Conservation (phyloP, 2,113 vertebrate genomes). For the Coptodon bakossiorum region DNA sequence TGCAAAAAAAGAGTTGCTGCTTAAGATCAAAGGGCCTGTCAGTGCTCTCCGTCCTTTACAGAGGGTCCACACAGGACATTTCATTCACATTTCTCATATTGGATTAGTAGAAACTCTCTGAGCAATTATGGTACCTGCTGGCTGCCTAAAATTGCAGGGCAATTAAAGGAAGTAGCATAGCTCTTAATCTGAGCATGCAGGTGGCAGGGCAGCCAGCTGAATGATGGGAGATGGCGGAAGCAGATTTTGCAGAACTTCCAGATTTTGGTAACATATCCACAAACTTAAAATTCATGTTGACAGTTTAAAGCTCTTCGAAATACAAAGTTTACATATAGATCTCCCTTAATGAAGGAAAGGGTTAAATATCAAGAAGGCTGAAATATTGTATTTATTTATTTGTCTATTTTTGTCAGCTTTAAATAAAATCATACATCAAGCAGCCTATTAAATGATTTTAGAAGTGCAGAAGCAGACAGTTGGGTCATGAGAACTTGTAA, state of each 20-base stretch:
- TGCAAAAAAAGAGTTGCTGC: background rate
- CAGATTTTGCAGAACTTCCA: background rate
- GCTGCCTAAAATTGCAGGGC: background rate
- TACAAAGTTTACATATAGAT: background rate
- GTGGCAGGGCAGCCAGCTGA: background rate
- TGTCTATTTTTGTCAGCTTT: background rate
- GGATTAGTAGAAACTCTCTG: background rate
- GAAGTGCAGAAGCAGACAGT: background rate
- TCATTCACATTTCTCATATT: background rate
- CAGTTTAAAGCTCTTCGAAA: background rate
- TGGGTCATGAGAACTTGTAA: background rate
- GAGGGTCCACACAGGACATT: background rate
- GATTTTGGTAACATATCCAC: background rate
- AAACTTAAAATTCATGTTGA: background rate
- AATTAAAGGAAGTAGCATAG: background rate
- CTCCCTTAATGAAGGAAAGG: background rate
- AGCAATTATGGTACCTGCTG: background rate
- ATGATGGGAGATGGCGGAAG: background rate
- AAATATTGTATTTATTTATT: background rate
- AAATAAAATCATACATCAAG: background rate
- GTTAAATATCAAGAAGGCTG: background rate
- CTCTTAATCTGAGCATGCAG: background rate
- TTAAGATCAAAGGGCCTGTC: background rate
- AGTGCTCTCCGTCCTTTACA: rapidly evolving
- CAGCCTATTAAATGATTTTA: background rate